Conservation (phyloP, 2,888 invertebrate species). For the Ptychoptera albimana region DNA sequence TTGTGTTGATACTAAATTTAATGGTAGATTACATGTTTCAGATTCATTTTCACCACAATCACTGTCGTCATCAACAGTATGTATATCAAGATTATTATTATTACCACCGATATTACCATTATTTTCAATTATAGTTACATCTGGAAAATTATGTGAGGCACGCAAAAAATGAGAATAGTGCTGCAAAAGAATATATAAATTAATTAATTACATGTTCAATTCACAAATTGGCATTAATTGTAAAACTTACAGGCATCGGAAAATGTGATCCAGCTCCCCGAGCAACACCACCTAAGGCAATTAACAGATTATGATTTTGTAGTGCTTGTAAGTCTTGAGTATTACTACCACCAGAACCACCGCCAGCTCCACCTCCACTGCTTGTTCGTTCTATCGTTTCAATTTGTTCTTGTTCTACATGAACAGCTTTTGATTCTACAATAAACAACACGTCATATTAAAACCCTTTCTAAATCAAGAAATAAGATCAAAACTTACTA, state of each 20-base stretch:
- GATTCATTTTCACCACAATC: constrained; percentile 12
- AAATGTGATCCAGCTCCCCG: constrained; percentile 13
- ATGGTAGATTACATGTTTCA: constrained; percentile 17
- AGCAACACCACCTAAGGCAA: constrained; percentile 15
- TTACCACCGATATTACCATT: constrained; percentile 5
- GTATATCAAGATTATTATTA: neutral
- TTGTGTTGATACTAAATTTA: constrained; percentile 18
- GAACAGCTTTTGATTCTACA: constrained; percentile 1
- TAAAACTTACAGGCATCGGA: constrained; percentile 16
- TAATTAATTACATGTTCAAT: neutral
- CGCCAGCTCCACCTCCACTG: neutral
- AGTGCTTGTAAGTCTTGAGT: constrained; percentile 15
- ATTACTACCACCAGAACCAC: constrained; percentile 6
- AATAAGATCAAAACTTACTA: constrained; percentile 13
- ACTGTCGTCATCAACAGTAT: constrained; percentile 8
- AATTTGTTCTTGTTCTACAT: constrained; percentile 3
- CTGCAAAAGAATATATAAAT: constrained; percentile 5
- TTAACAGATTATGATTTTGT: constrained; percentile 17
- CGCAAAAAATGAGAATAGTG: constrained; percentile 17
- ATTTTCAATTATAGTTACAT: constrained; percentile 2
- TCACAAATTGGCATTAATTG: neutral
- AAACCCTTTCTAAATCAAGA: constrained; percentile 1
- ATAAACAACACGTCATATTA: neutral
- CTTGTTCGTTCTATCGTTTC: neutral
- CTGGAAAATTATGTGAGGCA: constrained; percentile 14